Conservation (phyloP, 2,888 invertebrate genomes). For the Pheosia gnoma region DNA sequence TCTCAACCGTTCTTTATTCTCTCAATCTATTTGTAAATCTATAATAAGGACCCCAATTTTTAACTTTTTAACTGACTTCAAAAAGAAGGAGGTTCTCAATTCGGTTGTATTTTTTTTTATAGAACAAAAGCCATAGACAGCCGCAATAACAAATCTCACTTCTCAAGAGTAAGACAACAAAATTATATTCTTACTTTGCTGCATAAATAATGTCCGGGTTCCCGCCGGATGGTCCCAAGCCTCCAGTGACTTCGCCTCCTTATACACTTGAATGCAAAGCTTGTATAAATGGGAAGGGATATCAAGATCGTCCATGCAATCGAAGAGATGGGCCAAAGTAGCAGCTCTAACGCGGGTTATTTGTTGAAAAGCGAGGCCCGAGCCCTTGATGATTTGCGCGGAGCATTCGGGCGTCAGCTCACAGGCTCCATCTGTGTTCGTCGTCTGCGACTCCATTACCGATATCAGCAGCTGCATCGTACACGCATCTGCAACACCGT, state of each 20-base stretch:
- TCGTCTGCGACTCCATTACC: conserved; percentile 74
- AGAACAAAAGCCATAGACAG: background rate
- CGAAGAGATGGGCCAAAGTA: conserved; percentile 64
- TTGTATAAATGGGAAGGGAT: conserved; percentile 73
- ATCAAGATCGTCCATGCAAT: conserved; percentile 72
- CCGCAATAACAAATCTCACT: background rate
- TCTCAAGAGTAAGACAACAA: background rate
- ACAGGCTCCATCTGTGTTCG: conserved; percentile 65
- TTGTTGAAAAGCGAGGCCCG: conserved; percentile 74
- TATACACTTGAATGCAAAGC: conserved; percentile 75
- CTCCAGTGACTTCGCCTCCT: conserved; percentile 75
- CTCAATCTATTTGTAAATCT: background rate
- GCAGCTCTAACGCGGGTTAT: conserved; percentile 68
- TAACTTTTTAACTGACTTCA: too few species aligned
- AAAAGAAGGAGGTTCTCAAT: too few species aligned
- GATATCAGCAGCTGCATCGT: conserved; percentile 77
- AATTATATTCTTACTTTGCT: conserved; percentile 62
- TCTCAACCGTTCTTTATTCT: background rate
- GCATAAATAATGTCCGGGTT: conserved; percentile 74
- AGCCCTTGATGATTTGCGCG: conserved; percentile 68
- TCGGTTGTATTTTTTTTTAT: too few species aligned
- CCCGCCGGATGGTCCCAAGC: conserved; percentile 77
- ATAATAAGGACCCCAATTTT: background rate
- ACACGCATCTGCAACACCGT: conserved; percentile 66
- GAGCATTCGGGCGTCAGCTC: conserved; percentile 71